Conservation (phyloP, 2,888 invertebrate genomes). For the Sepioteuthis lessoniana region DNA sequence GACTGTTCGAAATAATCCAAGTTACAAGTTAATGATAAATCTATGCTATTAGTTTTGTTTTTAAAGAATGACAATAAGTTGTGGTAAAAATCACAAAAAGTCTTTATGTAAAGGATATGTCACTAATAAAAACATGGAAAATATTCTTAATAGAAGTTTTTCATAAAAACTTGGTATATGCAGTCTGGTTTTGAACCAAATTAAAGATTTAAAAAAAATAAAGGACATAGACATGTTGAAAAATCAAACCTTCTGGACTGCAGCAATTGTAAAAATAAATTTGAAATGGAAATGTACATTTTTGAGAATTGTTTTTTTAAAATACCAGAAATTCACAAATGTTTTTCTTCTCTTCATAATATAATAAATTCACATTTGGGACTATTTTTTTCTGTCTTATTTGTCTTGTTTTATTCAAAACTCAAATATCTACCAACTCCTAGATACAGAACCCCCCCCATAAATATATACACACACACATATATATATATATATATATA, state of each 20-base stretch:
- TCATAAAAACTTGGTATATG: background rate
- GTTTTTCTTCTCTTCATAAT: background rate
- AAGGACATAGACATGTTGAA: background rate
- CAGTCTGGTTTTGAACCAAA: background rate
- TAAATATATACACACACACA: no score
- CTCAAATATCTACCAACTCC: background rate
- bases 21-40: no score
- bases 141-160: background rate
- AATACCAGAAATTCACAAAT: background rate
- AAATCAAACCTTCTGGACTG: background rate
- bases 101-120: background rate
- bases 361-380: background rate
- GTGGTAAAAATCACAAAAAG: background rate
- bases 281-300: background rate
- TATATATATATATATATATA: no score
- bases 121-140: background rate
- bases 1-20: no score
- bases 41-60: no score
- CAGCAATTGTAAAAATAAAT: background rate
- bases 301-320: background rate
- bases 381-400: background rate
- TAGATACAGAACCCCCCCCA: background rate
- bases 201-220: background rate
- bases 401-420: background rate
- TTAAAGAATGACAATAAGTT: no score